Evolutionary conservation across 2,797 vertebrate species (phyloP), one percentile per base, ranked within the genome.

Genomic region (Gephyroberyx darwinii): DNA sequence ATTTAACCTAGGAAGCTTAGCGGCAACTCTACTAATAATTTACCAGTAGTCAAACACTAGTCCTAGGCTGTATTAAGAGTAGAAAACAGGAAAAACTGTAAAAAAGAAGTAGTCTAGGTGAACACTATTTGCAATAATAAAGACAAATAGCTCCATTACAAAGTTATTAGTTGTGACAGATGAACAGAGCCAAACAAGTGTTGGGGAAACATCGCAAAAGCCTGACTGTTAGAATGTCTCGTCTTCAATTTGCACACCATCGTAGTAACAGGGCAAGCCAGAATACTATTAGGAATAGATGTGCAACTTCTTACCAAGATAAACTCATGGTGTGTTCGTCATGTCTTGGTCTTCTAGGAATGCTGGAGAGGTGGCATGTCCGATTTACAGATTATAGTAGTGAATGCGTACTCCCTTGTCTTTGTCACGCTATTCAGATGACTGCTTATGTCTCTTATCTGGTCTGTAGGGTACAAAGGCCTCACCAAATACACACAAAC

Each of bases 391-490:
- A 79, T 47, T n/a, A 26, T 7, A 65, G 71, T 14, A 3, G 60
- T 75, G 43, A 20, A 16, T 9, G 22, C 5, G 43, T 56, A 61
- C 73, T 72, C 70, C 80, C 71, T 78, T n/a, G 2, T 76, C 48
- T 41, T 45, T 84, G 74, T 76, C 64, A 75, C 52, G 1, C 45
- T 48, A 33, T 22, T 61, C 66, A 78, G 48, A 78, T 54, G 3
- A 80, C 68, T 16, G 62, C 77, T 71, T 1, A 9, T 1, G 33
- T 50, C 60, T 82, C 89, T 92, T 93, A 93, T 93, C 92, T 87
- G 72, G 69, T 73, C 69, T 74, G 72, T 13, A 81, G 81, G 80
- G 91, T 91, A 74, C 92, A 93, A 93, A 92, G 93, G 91, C 85
- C 89, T 89, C 79, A 33, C 26, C 78, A 82, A 83, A 78, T 74